Base-by-base conservation (phyloP, 2,888 invertebrate genomes). In the Geotrupes spiniger region DNA sequence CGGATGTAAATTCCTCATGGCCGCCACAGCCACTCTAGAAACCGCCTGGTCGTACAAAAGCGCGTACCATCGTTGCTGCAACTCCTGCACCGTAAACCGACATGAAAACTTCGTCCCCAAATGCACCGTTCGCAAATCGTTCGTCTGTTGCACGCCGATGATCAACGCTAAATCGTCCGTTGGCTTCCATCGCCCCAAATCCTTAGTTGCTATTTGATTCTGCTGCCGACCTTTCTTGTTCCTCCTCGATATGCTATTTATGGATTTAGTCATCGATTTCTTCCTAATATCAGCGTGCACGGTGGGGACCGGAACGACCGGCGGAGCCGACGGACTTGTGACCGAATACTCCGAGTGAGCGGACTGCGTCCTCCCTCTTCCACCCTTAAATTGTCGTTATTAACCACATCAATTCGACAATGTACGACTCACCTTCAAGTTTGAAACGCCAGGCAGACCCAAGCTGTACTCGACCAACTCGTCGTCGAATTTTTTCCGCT, bases 31-130 rank as follows among this genome's bases (percentile, higher is more conserved):
- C 28, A 95, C 85, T 54, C 94, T 79, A 2, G 95, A 95, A 38
- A 98, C 86, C 36, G 91, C 84, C n/a, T 92, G 89, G 73, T 98
- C 95, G 71, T 97, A 98, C 14, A 99, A 77, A 45, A 99, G 72
- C 0, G 94, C 90, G 72, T 93, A 95, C 98, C 98, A 99, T 40
- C 98, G 82, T 45, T 94, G 91, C 66, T 96, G 93, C 42, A 99
- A 81, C 69, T 99, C 97, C 64, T 89, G 87, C 15, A 94, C 76
- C 0, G 94, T 92, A 70, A 96, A 98, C 49, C 92, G 87, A 66
- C 96, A 95, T 0, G 97, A 93, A 75, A 99, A 99, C 67, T 94
- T 96, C 1, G 93, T 87, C 3, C 94, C 94, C 53, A 92, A 80
- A 69, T 95, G 92, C 0, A 99, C 87, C 65, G 84, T 83, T 31